Conservation (phyloP, 2,113 vertebrate genomes). For the Petaurus breviceps region DNA sequence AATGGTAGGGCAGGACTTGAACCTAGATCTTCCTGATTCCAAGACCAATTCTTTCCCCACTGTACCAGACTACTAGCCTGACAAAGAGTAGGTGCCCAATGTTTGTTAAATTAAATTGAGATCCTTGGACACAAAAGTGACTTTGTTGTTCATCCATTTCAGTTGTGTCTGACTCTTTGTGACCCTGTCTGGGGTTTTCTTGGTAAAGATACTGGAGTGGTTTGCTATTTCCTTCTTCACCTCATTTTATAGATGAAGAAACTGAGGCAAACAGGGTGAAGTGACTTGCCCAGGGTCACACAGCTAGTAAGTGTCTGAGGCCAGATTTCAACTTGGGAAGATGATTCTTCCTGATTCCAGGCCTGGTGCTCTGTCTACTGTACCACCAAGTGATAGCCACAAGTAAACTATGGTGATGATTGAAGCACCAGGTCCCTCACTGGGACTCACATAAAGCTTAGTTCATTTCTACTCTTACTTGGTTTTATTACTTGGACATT, state of each 20-base stretch:
- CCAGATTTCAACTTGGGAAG: not conserved
- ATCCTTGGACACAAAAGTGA: no score
- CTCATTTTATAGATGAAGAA: not conserved
- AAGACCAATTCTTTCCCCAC: no score
- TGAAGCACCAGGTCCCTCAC: not conserved
- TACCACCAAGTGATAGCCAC: not conserved
- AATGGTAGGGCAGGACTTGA: not conserved
- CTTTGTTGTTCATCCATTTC: no score
- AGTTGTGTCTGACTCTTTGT: not conserved
- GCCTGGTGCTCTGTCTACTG: not conserved
- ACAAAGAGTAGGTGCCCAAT: no score
- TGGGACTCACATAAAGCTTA: not conserved
- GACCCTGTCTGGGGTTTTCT: not conserved
- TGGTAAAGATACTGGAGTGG: not conserved
- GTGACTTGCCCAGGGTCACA: not conserved
- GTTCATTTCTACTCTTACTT: not conserved
- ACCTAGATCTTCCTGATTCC: not conserved
- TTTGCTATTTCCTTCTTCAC: not conserved
- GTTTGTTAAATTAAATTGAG: no score
- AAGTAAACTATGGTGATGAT: not conserved
- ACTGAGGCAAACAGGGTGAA: not conserved
- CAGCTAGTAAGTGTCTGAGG: not conserved
- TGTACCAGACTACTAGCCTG: no score
- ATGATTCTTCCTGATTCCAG: not conserved
- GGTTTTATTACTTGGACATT: not conserved